Evolutionary conservation across 2,113 vertebrate genomes (phyloP).

Genomic region (Anseranas semipalmata): DNA sequence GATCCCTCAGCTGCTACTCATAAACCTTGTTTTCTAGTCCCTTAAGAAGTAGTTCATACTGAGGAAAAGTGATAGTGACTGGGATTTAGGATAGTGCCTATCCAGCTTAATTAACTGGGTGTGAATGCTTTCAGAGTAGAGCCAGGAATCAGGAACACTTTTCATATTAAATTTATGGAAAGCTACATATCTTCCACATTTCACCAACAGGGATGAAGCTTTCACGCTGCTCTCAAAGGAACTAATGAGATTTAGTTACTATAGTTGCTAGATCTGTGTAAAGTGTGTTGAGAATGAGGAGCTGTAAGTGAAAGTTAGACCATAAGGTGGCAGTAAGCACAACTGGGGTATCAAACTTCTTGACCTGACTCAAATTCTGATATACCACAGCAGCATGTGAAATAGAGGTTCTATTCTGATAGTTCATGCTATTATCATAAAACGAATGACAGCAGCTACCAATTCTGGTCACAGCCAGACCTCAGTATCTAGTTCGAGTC

Average conservation of each 20-base stretch:
- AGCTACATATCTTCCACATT: neutral
- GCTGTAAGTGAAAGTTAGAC: neutral
- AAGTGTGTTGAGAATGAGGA: neutral
- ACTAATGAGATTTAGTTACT: neutral
- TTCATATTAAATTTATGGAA: neutral
- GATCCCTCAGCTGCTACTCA: too few relatives aligned
- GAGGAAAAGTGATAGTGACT: neutral
- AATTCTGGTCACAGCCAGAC: neutral
- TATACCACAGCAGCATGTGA: neutral
- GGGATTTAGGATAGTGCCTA: neutral
- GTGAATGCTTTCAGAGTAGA: neutral
- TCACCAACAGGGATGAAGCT: neutral
- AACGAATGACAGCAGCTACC: neutral
- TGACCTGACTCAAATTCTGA: neutral
- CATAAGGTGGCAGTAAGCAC: neutral
- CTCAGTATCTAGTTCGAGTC: neutral
- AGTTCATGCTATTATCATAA: neutral
- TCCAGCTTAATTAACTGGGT: neutral
- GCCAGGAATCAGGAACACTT: neutral
- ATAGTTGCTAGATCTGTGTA: neutral
- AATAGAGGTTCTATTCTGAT: neutral
- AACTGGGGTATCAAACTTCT: neutral
- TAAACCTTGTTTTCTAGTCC: too few relatives aligned
- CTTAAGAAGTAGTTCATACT: neutral
- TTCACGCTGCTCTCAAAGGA: neutral